phyloP scores from a whole-genome alignment of 1,140 invertebrate genomes.

The Drosophila eugracilis region DNA sequence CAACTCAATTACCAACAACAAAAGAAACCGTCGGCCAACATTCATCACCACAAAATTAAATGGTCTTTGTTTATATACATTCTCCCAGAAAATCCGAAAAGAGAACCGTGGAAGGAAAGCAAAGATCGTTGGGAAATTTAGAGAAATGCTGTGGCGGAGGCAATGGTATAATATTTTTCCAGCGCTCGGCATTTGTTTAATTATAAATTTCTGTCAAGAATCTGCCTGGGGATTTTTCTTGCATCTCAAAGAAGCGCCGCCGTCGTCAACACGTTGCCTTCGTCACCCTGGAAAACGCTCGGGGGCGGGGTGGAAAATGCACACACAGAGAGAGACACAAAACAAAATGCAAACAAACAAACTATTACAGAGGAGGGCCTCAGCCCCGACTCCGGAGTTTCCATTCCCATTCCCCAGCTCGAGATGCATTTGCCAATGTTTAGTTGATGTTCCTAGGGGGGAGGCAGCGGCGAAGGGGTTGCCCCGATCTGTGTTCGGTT shows the following conservation, averaged over 20 bases:
- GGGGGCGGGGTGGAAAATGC: constrained; percentile 16
- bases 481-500: constrained; percentile 37
- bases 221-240: constrained; percentile 43
- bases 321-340: constrained; percentile 31
- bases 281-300: constrained; percentile 42
- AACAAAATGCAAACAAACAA: constrained; percentile 53
- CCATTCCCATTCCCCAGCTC: constrained; percentile 4
- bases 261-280: constrained; percentile 74
- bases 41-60: constrained; percentile 81
- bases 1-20: constrained; percentile 73
- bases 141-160: constrained; percentile 71
- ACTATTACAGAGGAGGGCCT: constrained; percentile 28
- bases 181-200: constrained; percentile 79
- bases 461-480: constrained; percentile 5
- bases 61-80: constrained; percentile 79
- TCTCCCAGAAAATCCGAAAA: constrained; percentile 25
- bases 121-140: constrained; percentile 71
- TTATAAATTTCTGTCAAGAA: constrained; percentile 83
- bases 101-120: too few relatives aligned
- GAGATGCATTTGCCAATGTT: constrained; percentile 51
- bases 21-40: constrained; percentile 69
- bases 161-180: constrained; percentile 74
- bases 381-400: constrained; percentile 18
- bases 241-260: constrained; percentile 73
- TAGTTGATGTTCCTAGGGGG: constrained; percentile 30